Evolutionary conservation across 2,888 invertebrate genomes (phyloP).

Genomic region (Limnephilus rhombicus): DNA sequence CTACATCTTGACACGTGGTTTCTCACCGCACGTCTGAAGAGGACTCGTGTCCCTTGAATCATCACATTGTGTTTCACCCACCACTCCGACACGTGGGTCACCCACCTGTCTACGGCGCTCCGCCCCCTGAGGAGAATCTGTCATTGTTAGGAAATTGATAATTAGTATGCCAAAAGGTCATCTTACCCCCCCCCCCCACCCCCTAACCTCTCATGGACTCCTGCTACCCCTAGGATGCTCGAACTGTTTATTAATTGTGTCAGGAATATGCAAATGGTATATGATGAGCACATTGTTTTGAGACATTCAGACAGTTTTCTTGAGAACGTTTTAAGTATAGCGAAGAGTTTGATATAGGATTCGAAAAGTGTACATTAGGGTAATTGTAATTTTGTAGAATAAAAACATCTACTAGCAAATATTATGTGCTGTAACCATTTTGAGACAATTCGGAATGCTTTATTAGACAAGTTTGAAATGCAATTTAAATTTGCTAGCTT

Average conservation of each 20-base stretch:
- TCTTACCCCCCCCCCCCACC: constrained; percentile 11
- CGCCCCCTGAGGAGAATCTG: not conserved
- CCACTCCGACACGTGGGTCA: constrained; percentile 25
- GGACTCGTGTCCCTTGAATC: constrained; percentile 19
- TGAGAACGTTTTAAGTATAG: not conserved
- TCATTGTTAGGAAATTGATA: constrained; percentile 48
- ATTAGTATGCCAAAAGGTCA: constrained; percentile 49
- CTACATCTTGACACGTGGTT: constrained; percentile 45
- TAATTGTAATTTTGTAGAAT: not conserved
- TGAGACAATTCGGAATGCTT: not conserved
- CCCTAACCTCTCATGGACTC: constrained; percentile 4
- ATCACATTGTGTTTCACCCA: not conserved
- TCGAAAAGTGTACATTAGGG: too few relatives aligned
- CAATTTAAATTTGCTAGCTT: constrained; percentile 11
- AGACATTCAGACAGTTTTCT: not conserved
- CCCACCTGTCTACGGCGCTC: constrained; percentile 36
- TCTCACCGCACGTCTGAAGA: constrained; percentile 36
- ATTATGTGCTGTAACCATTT: not conserved
- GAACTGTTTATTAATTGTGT: constrained; percentile 32
- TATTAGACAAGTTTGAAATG: constrained; percentile 10
- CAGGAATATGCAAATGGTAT: constrained; percentile 5
- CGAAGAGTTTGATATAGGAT: too few relatives aligned
- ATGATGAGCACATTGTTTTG: not conserved
- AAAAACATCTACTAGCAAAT: not conserved
- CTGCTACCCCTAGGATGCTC: not conserved